Evolutionary conservation across 2,797 vertebrate species (phyloP).

Genomic region (Sarcoramphus papa): DNA sequence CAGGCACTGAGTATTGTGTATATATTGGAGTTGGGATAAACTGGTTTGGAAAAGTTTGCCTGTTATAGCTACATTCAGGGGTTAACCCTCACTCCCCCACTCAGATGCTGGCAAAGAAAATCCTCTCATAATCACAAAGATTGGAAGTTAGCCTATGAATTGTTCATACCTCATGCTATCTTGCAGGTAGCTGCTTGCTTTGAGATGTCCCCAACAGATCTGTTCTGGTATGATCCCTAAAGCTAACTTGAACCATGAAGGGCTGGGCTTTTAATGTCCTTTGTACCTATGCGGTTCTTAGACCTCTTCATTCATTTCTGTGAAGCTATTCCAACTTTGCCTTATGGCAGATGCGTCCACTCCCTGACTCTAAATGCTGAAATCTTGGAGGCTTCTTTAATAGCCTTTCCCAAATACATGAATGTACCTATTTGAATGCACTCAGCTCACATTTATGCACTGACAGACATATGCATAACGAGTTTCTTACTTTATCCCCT

Average conservation of each 20-base stretch:
- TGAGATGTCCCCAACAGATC: background rate
- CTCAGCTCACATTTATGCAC: background rate
- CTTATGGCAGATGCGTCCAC: background rate
- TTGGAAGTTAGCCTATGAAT: background rate
- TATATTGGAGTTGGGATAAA: conserved; percentile 60
- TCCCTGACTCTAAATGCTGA: background rate
- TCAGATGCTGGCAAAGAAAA: conserved; percentile 1
- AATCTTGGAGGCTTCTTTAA: background rate
- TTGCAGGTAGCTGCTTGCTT: conserved; percentile 35
- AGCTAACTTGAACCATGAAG: background rate
- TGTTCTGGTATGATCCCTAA: background rate
- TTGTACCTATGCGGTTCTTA: background rate
- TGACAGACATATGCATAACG: background rate
- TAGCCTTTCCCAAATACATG: background rate
- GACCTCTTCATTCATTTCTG: background rate
- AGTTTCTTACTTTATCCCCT: background rate
- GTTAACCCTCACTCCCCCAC: conserved; percentile 19
- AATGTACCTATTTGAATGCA: background rate
- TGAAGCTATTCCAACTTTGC: background rate
- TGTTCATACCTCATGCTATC: background rate
- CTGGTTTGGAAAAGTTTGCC: conserved; percentile 45
- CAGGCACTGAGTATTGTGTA: conserved; percentile 46
- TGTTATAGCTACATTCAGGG: conserved; percentile 7
- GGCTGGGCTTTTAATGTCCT: background rate
- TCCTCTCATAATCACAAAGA: background rate